Evolutionary conservation across 2,113 vertebrate genomes (phyloP), one percentile per base, ranked within the genome.

Genomic region (Otus sunia): DNA sequence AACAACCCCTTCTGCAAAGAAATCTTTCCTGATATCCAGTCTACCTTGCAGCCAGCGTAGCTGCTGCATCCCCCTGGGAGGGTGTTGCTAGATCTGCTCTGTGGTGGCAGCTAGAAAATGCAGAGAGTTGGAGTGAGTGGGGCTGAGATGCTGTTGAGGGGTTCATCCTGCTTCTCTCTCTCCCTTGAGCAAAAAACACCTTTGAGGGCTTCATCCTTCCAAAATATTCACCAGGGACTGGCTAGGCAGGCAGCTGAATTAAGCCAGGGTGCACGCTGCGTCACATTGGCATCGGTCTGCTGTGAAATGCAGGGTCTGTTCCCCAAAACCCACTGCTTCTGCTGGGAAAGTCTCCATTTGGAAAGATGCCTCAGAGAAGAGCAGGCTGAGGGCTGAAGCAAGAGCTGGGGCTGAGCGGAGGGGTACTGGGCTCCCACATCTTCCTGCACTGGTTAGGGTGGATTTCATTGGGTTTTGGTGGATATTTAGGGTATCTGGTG

Each of bases 221-320:
- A n/a, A 32, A 69, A 30, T 16, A 7, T 37, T 8, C 32, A 3
- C 8, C 52, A 11, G 50, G 34, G 30, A 4, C 67, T 19, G 67
- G 41, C 78, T n/a, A 34, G 77, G 36, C 63, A 41, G 39, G 67
- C 23, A 23, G 76, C 2, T 64, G 37, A 12, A 39, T 32, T 37
- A 23, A 56, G 60, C 22, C 5, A 1, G 23, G 62, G 43, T 9
- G 18, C 6, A 8, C 5, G 0, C 30, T 36, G 50, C 22, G 6
- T 53, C 2, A 0, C 10, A 0, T 6, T 1, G 11, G 64, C 30
- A 45, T 19, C 23, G 2, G 22, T 26, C 15, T 34, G 60, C 62
- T 43, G 20, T 7, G 41, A 60, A 62, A 55, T 5, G 39, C 17
- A 11, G 63, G n/a, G 18, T 29, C 58, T 47, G 45, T 7, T 59